A percentile compares a stretch with the other conserved stretches of the same genome.
Conservation (phyloP, 2,113 vertebrate genomes). For the Eurypyga helias region DNA sequence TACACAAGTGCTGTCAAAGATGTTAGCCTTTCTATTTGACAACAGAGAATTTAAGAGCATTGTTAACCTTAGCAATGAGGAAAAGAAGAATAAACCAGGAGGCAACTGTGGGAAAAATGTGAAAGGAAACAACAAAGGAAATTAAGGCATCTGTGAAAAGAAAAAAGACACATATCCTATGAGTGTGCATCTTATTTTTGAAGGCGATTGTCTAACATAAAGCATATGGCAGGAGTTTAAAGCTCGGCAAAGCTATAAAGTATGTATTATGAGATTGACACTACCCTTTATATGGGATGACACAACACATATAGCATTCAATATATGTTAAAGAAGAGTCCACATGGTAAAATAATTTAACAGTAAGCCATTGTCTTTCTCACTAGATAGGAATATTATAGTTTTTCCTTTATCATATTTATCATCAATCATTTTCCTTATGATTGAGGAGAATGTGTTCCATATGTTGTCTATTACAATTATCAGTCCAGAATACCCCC, state of each 20-base stretch:
- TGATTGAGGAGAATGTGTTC: neutral
- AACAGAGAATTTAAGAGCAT: neutral
- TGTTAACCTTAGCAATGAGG: neutral
- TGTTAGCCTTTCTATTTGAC: neutral
- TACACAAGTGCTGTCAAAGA: neutral
- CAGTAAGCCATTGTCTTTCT: neutral
- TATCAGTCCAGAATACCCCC: neutral
- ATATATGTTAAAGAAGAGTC: neutral
- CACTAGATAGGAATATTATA: neutral
- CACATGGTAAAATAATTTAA: neutral
- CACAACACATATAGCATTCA: neutral
- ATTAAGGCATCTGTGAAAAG: neutral
- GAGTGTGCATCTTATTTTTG: neutral
- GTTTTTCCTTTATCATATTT: neutral
- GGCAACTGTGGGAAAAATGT: neutral
- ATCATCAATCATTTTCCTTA: neutral
- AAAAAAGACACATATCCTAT: neutral
- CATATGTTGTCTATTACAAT: neutral
- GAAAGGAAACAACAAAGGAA: neutral
- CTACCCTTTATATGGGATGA: neutral
- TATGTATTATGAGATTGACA: neutral
- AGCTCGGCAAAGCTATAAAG: neutral
- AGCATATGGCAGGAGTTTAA: neutral
- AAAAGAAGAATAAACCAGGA: neutral
- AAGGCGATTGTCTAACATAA: neutral